Base-by-base conservation (phyloP, 2,888 invertebrate species). In the Dryobota labecula region DNA sequence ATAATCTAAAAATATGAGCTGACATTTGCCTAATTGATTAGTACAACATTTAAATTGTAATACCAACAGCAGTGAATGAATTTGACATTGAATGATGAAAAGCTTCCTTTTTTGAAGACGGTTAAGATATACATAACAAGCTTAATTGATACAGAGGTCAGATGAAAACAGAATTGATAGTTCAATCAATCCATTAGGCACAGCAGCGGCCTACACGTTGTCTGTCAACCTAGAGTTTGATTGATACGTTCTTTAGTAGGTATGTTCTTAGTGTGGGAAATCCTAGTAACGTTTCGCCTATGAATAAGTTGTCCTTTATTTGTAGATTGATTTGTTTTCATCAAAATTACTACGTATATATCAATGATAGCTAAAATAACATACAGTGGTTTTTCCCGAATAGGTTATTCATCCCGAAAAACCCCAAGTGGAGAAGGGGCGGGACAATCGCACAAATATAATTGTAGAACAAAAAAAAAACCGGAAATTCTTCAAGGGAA, bases 401-500 rank as follows among this genome's bases (percentile, higher is more conserved):
- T 49, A n/a, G 2, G 8, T 54, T 49, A 49, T 27, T 51, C 24
- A 30, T 30, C 43, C 43, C 18, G 43, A 45, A 76, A 76, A 74
- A 24, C 45, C 49, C 38, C 36, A 5, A 53, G 18, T 3, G 18
- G 9, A 43, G 5, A 41, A 51, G 9, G 63, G 41, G 60, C 63
- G 56, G 64, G 36, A 64, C 24, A 18, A 8, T 43, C 36, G 6
- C 60, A 53, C n/a, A 65, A 64, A 79, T 76, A 54, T 54, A 76
- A 56, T 33, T 49, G 54, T 63, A 58, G 45, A 66, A 77, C 65
- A 72, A 76, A 80, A 62, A 80, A 62, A 82, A 69, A 86, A 86
- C 88, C 87, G 88, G 88, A 87, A 88, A 86, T 86, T 63, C 62
- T 77, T 62, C 67, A 72, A 80, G 82, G 85, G 85, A 87, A 86